phyloP scores from a whole-genome alignment of 1,140 invertebrate genomes.

The Condylostylus longicornis region DNA sequence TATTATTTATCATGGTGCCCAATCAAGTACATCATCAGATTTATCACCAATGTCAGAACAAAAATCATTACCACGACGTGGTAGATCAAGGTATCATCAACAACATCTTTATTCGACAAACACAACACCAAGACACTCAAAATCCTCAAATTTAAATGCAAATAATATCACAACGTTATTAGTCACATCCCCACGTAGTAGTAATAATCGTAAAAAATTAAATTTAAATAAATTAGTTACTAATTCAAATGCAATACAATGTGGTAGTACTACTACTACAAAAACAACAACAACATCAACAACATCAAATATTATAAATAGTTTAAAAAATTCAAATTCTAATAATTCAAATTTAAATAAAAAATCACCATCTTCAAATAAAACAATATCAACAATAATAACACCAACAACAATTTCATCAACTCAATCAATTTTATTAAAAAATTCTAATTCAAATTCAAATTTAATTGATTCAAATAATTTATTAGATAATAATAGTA shows the following conservation, averaged over 20 bases:
- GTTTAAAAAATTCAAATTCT: constrained; percentile 22
- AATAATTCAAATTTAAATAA: too few species aligned
- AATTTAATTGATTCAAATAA: too few species aligned
- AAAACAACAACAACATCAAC: constrained; percentile 10
- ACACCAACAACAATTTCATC: too few species aligned
- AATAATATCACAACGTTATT: constrained; percentile 1
- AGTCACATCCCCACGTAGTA: constrained; percentile 12
- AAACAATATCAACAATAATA: too few species aligned
- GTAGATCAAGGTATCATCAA: constrained; percentile 47
- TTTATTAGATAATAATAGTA: too few species aligned
- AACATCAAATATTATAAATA: constrained; percentile 12
- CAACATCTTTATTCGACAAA: constrained; percentile 34
- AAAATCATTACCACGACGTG: constrained; percentile 53
- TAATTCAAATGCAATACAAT: not conserved
- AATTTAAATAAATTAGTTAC: constrained; percentile 15
- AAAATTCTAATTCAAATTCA: too few species aligned
- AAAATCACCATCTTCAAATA: too few species aligned
- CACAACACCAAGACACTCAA: constrained; percentile 33
- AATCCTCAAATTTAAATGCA: constrained; percentile 6
- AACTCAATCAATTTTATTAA: too few species aligned
- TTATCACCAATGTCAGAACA: constrained; percentile 62
- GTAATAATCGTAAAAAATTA: constrained; percentile 17
- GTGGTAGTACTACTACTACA: constrained; percentile 9
- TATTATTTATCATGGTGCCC: constrained; percentile 58
- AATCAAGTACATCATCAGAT: constrained; percentile 61